phyloP scores from a whole-genome alignment of 2,113 vertebrate species.

The Morphnarchus princeps region DNA sequence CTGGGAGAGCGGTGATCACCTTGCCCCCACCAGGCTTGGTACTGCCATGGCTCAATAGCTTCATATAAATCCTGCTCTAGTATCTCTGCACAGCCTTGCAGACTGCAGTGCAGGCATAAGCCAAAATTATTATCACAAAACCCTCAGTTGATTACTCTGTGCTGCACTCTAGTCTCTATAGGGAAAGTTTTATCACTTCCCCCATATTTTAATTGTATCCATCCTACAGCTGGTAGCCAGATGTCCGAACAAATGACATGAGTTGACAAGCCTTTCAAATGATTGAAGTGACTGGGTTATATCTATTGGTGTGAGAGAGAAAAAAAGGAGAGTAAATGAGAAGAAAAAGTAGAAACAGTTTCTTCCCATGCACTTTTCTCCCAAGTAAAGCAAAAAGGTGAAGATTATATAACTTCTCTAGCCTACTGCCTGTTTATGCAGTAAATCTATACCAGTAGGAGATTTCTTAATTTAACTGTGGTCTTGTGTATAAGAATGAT shows the following conservation, averaged over 20 bases:
- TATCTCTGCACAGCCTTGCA: not conserved
- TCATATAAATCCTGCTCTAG: not conserved
- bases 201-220: conserved; percentile 7
- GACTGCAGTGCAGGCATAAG: not conserved
- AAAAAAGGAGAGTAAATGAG: not conserved
- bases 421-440: not conserved
- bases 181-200: conserved; percentile 24
- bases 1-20: not conserved
- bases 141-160: not conserved
- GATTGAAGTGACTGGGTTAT: not conserved
- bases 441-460: not conserved
- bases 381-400: not conserved
- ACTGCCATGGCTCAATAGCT: not conserved
- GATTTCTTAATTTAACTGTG: not conserved
- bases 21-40: not conserved
- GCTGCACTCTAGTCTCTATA: not conserved
- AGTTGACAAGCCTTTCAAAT: not conserved
- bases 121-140: not conserved
- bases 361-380: not conserved
- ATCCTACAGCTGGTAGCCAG: conserved; percentile 38
- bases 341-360: not conserved
- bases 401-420: not conserved
- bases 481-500: not conserved
- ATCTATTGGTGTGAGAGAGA: not conserved
- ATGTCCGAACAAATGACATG: not conserved